phyloP scores from a whole-genome alignment of 64 coral and sea anemone species.

The Acropora tenuis region DNA sequence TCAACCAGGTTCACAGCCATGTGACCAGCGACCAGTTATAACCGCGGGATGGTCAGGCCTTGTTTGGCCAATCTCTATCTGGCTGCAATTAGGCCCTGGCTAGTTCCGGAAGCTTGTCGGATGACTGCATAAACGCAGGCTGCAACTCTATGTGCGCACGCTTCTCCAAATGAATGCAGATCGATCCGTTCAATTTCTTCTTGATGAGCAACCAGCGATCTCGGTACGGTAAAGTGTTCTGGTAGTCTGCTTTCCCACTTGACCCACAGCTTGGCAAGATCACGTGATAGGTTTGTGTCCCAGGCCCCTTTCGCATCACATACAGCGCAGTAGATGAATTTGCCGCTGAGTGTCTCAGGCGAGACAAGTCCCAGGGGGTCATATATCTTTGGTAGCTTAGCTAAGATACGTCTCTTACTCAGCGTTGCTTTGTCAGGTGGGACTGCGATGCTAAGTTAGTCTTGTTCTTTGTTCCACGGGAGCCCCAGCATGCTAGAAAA shows the following conservation, averaged over 20 bases:
- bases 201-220: background rate
- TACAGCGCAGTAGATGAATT: constrained; percentile 29
- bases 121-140: constrained; percentile 29
- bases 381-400: constrained; percentile 45
- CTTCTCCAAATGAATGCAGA: constrained; percentile 18
- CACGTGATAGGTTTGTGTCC: constrained; percentile 16
- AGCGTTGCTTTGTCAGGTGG: background rate
- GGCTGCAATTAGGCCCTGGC: constrained; percentile 9
- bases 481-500: constrained; percentile 3
- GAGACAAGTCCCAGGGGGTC: constrained; percentile 31
- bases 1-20: constrained; percentile 10
- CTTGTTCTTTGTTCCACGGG: constrained; percentile 23
- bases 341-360: constrained; percentile 23
- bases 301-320: constrained; percentile 41
- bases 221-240: background rate
- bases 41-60: constrained; percentile 30
- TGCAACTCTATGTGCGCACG: background rate
- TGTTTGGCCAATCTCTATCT: constrained; percentile 27
- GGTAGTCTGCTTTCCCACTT: constrained; percentile 39
- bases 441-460: background rate
- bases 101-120: constrained; percentile 2
- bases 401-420: constrained; percentile 24
- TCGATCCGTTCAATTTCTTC: background rate
- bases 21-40: constrained; percentile 9
- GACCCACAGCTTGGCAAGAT: constrained; percentile 8